phyloP scores from a whole-genome alignment of 2,888 invertebrate species.

The Diploptera punctata region DNA sequence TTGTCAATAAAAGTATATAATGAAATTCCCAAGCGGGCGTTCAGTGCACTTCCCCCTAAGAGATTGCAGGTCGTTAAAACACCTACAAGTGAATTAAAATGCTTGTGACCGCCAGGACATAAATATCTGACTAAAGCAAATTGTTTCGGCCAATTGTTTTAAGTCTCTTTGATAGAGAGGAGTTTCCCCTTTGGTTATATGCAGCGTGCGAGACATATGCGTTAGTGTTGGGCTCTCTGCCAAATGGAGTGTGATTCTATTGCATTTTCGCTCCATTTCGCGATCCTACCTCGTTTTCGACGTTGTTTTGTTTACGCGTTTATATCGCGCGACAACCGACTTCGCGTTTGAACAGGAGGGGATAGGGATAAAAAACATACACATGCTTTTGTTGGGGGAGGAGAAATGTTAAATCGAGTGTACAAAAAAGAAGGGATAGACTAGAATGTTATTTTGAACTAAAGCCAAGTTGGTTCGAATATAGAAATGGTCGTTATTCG shows the following conservation, averaged over 20 bases:
- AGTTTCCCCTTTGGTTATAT: too few species aligned
- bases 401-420: conserved; percentile 4
- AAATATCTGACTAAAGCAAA: too few species aligned
- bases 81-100: too few species aligned
- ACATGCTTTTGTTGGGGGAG: neutral
- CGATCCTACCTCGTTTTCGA: conserved; percentile 3
- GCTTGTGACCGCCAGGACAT: too few species aligned
- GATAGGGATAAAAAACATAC: neutral
- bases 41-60: too few species aligned
- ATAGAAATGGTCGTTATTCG: neutral
- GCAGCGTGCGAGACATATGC: too few species aligned
- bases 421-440: neutral
- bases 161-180: too few species aligned
- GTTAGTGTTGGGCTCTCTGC: conserved; percentile 17
- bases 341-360: neutral
- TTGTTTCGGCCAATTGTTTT: too few species aligned
- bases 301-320: conserved; percentile 24
- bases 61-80: too few species aligned
- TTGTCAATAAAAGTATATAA: too few species aligned
- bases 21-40: too few species aligned
- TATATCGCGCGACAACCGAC: conserved; percentile 18
- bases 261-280: conserved; percentile 38
- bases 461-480: conserved; percentile 13
- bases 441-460: neutral
- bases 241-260: conserved; percentile 36